Conservation (phyloP, 2,113 vertebrate species). For the Dolichallabes microphthalmus region DNA sequence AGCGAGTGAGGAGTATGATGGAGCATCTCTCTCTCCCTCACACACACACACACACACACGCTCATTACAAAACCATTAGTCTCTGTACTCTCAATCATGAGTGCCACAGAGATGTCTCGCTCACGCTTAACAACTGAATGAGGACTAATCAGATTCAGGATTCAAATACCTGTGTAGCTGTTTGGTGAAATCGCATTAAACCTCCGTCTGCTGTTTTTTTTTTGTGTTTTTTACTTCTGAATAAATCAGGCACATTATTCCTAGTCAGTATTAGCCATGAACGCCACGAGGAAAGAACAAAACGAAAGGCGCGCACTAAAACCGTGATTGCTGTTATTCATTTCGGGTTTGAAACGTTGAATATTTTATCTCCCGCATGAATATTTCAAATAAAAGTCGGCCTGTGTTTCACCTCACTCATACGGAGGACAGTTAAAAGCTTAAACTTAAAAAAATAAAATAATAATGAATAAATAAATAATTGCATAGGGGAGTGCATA, state of each 20-base stretch:
- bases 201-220: not conserved
- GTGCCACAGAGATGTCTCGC: not conserved
- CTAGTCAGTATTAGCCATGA: not conserved
- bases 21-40: not conserved
- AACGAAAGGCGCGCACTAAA: not conserved
- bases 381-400: not conserved
- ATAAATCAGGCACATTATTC: not conserved
- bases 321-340: not conserved
- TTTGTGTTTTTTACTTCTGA: not conserved
- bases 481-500: no score
- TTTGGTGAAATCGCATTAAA: not conserved
- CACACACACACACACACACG: constrained; percentile 13
- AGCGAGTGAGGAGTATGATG: constrained; percentile 37
- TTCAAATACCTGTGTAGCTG: not conserved
- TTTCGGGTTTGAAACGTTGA: not conserved
- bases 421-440: not conserved
- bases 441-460: not conserved
- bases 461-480: no score
- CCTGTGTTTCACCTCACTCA: not conserved
- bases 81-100: not conserved
- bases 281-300: not conserved
- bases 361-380: not conserved
- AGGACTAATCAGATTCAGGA: not conserved
- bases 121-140: not conserved
- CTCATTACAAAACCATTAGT: constrained; percentile 19